Evolutionary conservation across 2,888 invertebrate genomes (phyloP).

Genomic region (Chydorus sphaericus): DNA sequence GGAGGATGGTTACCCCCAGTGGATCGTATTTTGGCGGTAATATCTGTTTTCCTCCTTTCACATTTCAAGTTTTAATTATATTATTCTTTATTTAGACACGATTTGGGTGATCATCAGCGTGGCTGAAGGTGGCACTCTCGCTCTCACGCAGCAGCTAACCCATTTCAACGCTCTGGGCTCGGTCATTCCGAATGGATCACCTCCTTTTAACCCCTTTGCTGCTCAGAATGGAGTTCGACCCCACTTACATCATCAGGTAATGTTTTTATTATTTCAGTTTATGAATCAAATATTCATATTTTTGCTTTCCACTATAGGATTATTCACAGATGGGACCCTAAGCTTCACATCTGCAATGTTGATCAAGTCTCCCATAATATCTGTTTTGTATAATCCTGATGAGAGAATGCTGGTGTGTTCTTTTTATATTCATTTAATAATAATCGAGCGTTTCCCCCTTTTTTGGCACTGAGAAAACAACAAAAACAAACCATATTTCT

Average conservation of each 20-base stretch:
- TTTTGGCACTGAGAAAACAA: too few species aligned
- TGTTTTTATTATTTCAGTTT: not conserved
- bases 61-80: conserved; percentile 5
- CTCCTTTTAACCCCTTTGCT: conserved; percentile 22
- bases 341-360: too few species aligned
- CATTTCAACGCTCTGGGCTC: conserved; percentile 39
- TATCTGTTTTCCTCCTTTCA: conserved; percentile 19
- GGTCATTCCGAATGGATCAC: conserved; percentile 21
- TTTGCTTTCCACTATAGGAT: not conserved
- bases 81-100: conserved; percentile 42
- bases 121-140: conserved; percentile 62
- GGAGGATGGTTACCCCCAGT: conserved; percentile 72
- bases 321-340: not conserved
- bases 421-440: too few species aligned
- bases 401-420: too few species aligned
- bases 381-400: too few species aligned
- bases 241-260: not conserved
- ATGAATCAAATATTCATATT: not conserved
- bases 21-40: conserved; percentile 87
- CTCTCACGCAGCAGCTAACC: conserved; percentile 60
- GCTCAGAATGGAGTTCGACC: conserved; percentile 1
- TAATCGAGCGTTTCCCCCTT: too few species aligned
- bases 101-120: conserved; percentile 70
- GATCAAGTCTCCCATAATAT: too few species aligned
- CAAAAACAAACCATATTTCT: too few species aligned